Percentiles rank a stretch among this genome's conserved stretches.
These are phyloP conservation scores for Xanthostigma xanthostigma DNA, from an alignment of 2,888 invertebrate species.

Conservation along the genomic window DNA sequence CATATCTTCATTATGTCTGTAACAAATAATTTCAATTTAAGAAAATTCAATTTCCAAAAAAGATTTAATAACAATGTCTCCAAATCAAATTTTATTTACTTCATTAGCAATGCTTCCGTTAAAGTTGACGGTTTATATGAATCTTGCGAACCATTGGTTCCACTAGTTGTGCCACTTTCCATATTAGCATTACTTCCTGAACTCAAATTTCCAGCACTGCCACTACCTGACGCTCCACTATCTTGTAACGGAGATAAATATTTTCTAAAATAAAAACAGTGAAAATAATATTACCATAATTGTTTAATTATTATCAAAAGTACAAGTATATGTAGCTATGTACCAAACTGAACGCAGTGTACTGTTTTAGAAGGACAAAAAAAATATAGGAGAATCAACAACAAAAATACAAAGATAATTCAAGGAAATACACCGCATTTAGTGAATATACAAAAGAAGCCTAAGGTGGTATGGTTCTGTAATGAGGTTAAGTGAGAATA, in stretches of 20 bases:
- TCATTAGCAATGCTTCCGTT: conserved; percentile 42
- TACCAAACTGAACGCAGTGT: no score
- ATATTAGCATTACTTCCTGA: conserved; percentile 40
- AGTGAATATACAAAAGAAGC: no score
- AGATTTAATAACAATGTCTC: neutral
- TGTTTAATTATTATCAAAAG: no score
- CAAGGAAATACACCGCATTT: no score
- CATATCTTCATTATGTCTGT: conserved; percentile 69
- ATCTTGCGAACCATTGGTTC: conserved; percentile 29
- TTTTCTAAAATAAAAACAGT: conserved; percentile 24
- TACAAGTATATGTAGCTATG: no score
- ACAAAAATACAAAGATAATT: no score
- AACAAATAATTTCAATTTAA: conserved; percentile 10
- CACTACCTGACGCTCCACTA: conserved; percentile 40
- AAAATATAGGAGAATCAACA: no score
- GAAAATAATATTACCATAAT: no score
- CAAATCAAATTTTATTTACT: conserved; percentile 19
- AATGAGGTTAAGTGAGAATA: no score
- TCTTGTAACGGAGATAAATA: conserved; percentile 32
- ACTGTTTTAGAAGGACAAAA: no score
- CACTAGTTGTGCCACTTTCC: conserved; percentile 35
- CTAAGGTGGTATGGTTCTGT: no score
- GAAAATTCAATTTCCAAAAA: neutral
- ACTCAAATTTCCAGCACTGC: conserved; percentile 43
- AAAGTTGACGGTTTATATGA: conserved; percentile 35